Percentiles rank a stretch among this genome's conserved stretches.
Conservation (phyloP, 2,113 vertebrate species). For the Chloebia gouldiae region DNA sequence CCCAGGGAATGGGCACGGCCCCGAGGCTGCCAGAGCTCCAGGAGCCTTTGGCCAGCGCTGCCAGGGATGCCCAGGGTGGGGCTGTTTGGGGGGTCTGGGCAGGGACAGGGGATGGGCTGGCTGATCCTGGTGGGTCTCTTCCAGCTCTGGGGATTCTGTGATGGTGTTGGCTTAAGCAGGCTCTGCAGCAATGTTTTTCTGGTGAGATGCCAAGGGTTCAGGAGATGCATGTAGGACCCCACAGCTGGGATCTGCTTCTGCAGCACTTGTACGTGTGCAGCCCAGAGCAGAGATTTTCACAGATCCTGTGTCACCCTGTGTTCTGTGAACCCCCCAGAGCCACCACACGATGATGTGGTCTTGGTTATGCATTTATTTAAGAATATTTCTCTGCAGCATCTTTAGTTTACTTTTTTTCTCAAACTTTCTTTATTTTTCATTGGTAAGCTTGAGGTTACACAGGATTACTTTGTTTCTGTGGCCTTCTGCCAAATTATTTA, state of each 20-base stretch:
- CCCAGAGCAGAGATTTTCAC: background rate
- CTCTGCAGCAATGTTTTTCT: background rate
- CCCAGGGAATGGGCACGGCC: background rate
- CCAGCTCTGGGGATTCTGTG: background rate
- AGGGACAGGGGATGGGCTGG: rapidly evolving
- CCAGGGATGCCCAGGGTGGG: background rate
- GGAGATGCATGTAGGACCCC: background rate
- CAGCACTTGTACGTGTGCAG: too few relatives aligned
- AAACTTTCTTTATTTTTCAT: background rate
- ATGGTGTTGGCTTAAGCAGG: background rate
- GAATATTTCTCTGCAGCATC: background rate
- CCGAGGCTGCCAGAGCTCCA: background rate
- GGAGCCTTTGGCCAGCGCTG: background rate
- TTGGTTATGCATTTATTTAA: background rate
- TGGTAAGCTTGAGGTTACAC: background rate
- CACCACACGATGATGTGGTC: rapidly evolving
- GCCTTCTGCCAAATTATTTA: background rate
- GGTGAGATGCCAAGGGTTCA: background rate
- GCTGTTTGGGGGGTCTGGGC: rapidly evolving
- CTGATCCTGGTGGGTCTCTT: rapidly evolving
- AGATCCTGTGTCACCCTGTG: rapidly evolving
- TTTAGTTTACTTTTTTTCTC: background rate
- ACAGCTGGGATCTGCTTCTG: background rate
- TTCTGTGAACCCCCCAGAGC: background rate
- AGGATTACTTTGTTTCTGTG: background rate